Evolutionary conservation across 1,140 invertebrate genomes (phyloP).

Genomic region (Philopotamus ludificatus): DNA sequence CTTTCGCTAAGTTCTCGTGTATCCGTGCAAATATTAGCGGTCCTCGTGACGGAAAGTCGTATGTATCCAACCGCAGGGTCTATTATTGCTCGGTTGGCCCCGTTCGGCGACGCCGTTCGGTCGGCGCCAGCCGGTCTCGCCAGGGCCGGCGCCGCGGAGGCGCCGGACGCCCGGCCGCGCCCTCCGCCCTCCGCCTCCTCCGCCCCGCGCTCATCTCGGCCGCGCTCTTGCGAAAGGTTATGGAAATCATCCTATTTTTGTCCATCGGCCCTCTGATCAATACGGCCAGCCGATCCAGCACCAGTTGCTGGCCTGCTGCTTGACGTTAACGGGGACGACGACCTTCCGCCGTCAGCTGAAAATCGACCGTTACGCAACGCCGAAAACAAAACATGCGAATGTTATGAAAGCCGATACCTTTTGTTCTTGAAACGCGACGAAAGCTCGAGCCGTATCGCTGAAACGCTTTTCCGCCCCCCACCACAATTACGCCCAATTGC

Average conservation of each 20-base stretch:
- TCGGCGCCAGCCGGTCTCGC: conserved; percentile 36
- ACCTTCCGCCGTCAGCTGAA: no score
- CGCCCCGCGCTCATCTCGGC: background rate
- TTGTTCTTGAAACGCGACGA: no score
- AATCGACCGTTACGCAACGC: no score
- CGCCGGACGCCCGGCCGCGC: conserved; percentile 17
- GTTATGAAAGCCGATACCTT: no score
- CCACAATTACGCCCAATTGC: no score
- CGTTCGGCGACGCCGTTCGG: conserved; percentile 1
- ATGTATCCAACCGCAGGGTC: background rate
- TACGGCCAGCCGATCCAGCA: conserved; percentile 16
- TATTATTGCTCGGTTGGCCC: no score
- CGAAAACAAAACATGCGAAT: no score
- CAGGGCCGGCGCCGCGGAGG: conserved; percentile 24
- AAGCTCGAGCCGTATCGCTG: no score
- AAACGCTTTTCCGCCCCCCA: no score
- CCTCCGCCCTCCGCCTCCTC: background rate
- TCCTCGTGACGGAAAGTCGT: background rate
- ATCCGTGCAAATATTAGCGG: no score
- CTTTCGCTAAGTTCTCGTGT: no score
- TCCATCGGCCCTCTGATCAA: conserved; percentile 5
- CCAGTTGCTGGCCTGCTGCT: conserved; percentile 25
- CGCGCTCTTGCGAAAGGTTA: conserved; percentile 26
- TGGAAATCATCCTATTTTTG: conserved; percentile 13
- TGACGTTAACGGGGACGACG: conserved; percentile 2